Evolutionary conservation across 2,113 vertebrate species (phyloP), one percentile per base, ranked within the genome.

Genomic region (Ovis canadensis): DNA sequence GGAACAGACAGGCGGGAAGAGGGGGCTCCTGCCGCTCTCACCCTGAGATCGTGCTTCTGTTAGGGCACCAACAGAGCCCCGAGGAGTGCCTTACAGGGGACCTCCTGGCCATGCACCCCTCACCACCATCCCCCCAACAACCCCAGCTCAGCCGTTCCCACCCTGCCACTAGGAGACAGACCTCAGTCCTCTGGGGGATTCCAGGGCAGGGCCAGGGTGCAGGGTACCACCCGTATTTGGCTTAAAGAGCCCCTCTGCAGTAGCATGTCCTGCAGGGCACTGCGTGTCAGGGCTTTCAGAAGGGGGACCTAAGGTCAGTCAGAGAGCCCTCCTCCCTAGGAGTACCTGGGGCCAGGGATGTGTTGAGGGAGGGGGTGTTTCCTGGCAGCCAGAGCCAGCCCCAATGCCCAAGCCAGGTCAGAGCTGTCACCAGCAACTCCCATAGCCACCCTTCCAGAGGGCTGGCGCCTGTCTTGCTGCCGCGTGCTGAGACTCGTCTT

Each of bases 401-500:
- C 54, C 0, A 0, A 55, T 14, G 29, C 64, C 91, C 88, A 77
- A 55, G 21, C 48, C 74, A 36, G 88, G 90, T 14, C 71, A 55
- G 52, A n/a, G 78, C 54, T 29, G 36, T 52, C 57, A 6, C 36
- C 60, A 17, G 54, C 74, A 83, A 71, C 25, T 77, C 23, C 36
- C 17, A 31, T 3, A 5, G 77, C 74, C 62, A 67, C 45, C 48
- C 45, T 40, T 43, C 29, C 10, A 14, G 25, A 11, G 94, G 57
- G 60, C 60, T n/a, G 81, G 93, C 7, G n/a, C 91, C 92, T 2
- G 60, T 82, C 92, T 43, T 13, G 9, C 64, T 17, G 88, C 85
- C 33, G 9, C 97, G 0, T 91, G 97, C 92, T 16, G 36, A 40
- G 94, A 94, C 98, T 92, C 25, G 97, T 64, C 92, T 78, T 21